Percentiles rank a stretch among this genome's conserved stretches.
phyloP scores from a whole-genome alignment of 2,113 vertebrate genomes.

The Oplegnathus fasciatus region DNA sequence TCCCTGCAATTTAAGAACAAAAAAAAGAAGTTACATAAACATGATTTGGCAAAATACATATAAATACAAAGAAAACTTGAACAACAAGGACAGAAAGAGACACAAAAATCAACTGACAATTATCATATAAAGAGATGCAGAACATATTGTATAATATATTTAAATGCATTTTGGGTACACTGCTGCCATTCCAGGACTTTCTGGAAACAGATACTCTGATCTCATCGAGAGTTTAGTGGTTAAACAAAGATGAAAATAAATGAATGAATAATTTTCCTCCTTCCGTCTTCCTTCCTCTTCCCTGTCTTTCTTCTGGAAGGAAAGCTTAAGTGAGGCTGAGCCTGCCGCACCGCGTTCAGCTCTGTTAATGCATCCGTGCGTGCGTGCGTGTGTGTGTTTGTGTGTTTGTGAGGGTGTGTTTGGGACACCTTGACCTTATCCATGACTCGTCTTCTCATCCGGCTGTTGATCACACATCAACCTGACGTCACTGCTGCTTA shows the following conservation, averaged over 20 bases:
- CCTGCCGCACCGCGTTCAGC: neutral
- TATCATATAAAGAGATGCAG: neutral
- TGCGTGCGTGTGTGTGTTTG: slow-evolving; percentile 11
- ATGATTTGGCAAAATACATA: neutral
- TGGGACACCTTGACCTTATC: slow-evolving; percentile 37
- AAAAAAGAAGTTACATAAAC: neutral
- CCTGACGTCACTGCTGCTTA: slow-evolving; percentile 30
- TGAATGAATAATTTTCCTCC: neutral
- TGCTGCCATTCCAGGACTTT: neutral
- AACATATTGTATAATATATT: neutral
- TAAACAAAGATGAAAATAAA: neutral
- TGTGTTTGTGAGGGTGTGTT: neutral
- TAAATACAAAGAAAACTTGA: too few relatives aligned
- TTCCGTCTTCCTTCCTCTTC: slow-evolving; percentile 4
- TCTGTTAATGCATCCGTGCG: neutral
- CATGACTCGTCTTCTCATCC: slow-evolving; percentile 33
- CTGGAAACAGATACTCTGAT: neutral
- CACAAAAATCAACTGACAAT: neutral
- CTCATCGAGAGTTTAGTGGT: neutral
- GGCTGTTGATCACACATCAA: slow-evolving; percentile 30
- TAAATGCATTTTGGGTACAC: neutral
- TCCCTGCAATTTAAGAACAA: neutral
- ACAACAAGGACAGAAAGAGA: neutral
- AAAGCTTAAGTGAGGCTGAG: neutral
- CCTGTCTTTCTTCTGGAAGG: neutral